Percentiles rank a stretch among this genome's conserved stretches.
phyloP scores from a whole-genome alignment of 1,140 invertebrate species.

The Heliothis subflexa region DNA sequence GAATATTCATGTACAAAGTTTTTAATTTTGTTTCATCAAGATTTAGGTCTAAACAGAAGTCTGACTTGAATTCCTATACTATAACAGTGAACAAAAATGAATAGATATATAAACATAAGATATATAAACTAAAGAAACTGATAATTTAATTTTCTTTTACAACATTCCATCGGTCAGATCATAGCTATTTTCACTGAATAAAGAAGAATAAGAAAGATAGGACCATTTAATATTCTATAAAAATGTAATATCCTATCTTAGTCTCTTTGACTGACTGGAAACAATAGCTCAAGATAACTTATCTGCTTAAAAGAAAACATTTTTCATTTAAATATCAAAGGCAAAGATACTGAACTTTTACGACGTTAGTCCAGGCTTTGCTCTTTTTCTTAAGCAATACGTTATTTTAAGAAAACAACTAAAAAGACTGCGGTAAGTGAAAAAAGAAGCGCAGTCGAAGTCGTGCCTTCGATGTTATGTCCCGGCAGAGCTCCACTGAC shows the following conservation, averaged over 20 bases:
- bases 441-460: conserved; percentile 41
- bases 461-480: conserved; percentile 52
- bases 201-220: too few relatives aligned
- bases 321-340: conserved; percentile 30
- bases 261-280: conserved; percentile 31
- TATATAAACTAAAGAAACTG: too few relatives aligned
- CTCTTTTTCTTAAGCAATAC: conserved; percentile 24
- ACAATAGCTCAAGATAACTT: conserved; percentile 26
- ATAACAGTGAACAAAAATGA: too few relatives aligned
- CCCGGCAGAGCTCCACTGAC: conserved; percentile 58
- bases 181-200: too few relatives aligned
- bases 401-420: conserved; percentile 38
- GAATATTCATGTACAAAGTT: neutral
- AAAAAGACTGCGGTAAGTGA: conserved; percentile 23
- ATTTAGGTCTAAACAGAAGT: too few relatives aligned
- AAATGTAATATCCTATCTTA: conserved; percentile 3
- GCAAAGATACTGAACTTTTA: conserved; percentile 8
- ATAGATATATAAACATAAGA: too few relatives aligned
- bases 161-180: too few relatives aligned
- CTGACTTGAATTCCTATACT: too few relatives aligned
- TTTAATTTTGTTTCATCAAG: neutral
- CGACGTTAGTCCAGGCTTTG: neutral
- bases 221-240: neutral
- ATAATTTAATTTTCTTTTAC: too few relatives aligned
- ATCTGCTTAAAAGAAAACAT: conserved; percentile 30